A percentile compares a stretch with the other conserved stretches of the same genome.
phyloP scores from a whole-genome alignment of 2,888 invertebrate species.

The Polymixis flavicincta region DNA sequence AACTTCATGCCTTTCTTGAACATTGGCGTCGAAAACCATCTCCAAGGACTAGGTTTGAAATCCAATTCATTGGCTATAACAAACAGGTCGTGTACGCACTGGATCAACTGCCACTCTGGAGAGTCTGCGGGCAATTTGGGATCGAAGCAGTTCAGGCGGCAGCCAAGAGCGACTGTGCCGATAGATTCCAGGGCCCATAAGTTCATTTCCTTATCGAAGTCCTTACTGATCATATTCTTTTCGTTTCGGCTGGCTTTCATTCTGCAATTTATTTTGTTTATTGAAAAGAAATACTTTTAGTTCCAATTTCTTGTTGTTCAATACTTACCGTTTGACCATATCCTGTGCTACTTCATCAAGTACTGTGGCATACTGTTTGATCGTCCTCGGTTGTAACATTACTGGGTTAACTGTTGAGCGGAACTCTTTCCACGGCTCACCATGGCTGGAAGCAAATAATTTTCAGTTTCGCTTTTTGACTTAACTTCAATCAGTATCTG shows the following conservation, averaged over 20 bases:
- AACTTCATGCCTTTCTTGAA: conserved; percentile 79
- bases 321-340: conserved; percentile 91
- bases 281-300: fast-evolving
- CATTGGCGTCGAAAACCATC: conserved; percentile 74
- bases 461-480: too few relatives aligned
- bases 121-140: conserved; percentile 78
- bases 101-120: conserved; percentile 77
- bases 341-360: conserved; percentile 93
- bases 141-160: conserved; percentile 81
- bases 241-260: conserved; percentile 87
- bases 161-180: conserved; percentile 82
- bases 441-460: conserved; percentile 1
- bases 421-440: conserved; percentile 92
- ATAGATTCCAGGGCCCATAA: conserved; percentile 92
- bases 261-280: conserved; percentile 74
- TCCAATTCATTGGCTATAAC: conserved; percentile 73
- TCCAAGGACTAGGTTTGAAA: conserved; percentile 79
- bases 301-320: background rate
- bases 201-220: conserved; percentile 90
- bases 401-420: conserved; percentile 94
- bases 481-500: background rate
- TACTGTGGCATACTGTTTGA: conserved; percentile 92
- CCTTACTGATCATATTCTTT: conserved; percentile 89
- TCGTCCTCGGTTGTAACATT: conserved; percentile 93
- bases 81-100: conserved; percentile 78